Evolutionary conservation across 2,797 vertebrate genomes (phyloP), one percentile per base, ranked within the genome.

Genomic region (Emys orbicularis): DNA sequence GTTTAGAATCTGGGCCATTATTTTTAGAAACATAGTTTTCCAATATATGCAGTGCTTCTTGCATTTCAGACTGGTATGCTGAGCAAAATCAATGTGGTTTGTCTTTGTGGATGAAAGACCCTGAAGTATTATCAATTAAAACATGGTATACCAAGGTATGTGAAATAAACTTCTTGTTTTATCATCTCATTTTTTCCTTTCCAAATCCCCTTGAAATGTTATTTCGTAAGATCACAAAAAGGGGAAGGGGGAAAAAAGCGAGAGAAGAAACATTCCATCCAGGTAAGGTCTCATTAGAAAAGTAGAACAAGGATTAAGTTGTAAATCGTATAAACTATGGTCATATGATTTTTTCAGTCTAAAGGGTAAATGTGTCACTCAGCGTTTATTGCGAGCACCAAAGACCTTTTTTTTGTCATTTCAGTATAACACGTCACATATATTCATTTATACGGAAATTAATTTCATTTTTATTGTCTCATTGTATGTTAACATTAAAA

Each of bases 361-460:
- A 93, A 97, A 97, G 92, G 96, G 94, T 93, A 87, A 61, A 86
- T 82, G 79, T 86, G 94, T 84, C 96, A 87, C 83, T 97, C 95
- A 93, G 4, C 23, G 56, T 18, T 79, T 96, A 93, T 95, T 74
- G 8, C 65, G 81, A 54, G 52, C 82, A 84, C 31, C 87, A 8
- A 86, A 61, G 81, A 50, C 21, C 21, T 68, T 4, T 79, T 84
- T 34, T 2, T 61, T 94, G 54, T 27, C 8, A 81, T 95, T 96
- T 94, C 65, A 56, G 87, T 92, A 61, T 50, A 87, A 76, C 79
- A 90, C 84, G 82, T 88, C 34, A 68, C 9, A 65, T 91, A 92
- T 90, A 85, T 93, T 25, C 6, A 65, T 12, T 47, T 57, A 80
- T 37, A 41, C 1, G 54, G 86, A 56, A 81, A 54, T 91, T 10